Conservation (phyloP, 2,113 vertebrate species). For the Mormyrus lacerda region DNA sequence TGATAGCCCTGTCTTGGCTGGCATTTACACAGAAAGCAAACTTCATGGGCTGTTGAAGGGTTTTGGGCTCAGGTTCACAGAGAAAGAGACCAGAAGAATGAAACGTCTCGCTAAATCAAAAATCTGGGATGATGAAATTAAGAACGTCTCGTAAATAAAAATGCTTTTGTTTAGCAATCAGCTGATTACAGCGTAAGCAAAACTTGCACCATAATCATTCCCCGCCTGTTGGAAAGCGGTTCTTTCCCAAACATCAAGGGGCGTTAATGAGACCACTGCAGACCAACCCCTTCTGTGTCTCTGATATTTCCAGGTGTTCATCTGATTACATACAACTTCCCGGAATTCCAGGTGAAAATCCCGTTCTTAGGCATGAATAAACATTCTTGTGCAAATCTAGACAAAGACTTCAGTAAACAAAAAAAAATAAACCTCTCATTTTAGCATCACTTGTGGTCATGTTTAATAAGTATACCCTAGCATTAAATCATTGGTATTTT, state of each 20-base stretch:
- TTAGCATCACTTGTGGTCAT: constrained; percentile 46
- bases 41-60: not conserved
- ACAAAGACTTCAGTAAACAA: constrained; percentile 43
- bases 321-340: constrained; percentile 35
- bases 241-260: not conserved
- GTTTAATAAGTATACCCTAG: constrained; percentile 55
- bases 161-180: not conserved
- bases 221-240: not conserved
- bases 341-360: constrained; percentile 44
- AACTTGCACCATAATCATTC: not conserved
- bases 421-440: constrained; percentile 52
- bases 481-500: constrained; percentile 49
- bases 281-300: constrained; percentile 18
- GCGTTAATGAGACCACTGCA: not conserved
- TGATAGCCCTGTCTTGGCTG: not conserved
- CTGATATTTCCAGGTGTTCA: constrained; percentile 37
- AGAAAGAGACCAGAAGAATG: not conserved
- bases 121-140: not conserved
- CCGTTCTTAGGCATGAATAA: constrained; percentile 42
- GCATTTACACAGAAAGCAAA: not conserved
- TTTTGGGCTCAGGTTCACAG: not conserved
- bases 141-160: not conserved
- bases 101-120: not conserved
- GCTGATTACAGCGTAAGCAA: not conserved
- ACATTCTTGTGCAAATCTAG: constrained; percentile 43